Conservation (phyloP, 2,113 vertebrate genomes). For the Pangasianodon hypophthalmus region DNA sequence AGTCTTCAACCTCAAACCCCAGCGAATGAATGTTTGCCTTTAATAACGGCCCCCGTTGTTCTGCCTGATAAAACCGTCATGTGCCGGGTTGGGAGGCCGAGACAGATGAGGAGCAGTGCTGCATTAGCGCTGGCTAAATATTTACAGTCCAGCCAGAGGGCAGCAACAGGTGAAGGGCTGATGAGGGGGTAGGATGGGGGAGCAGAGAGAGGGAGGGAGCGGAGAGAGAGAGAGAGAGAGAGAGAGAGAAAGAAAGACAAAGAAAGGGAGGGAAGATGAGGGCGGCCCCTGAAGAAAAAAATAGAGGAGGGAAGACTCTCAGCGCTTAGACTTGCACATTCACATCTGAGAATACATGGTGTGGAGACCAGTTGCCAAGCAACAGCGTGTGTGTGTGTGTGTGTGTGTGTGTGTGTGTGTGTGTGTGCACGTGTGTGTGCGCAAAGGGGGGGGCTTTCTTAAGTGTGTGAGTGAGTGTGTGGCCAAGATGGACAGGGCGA, state of each 20-base stretch:
- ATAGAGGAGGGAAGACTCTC: slow-evolving; percentile 53
- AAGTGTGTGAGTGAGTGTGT: slow-evolving; percentile 10
- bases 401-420: slow-evolving; percentile 3
- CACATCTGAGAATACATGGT: slow-evolving; percentile 65
- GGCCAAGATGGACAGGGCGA: slow-evolving; percentile 20
- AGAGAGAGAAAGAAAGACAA: background rate
- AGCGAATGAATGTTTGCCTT: slow-evolving; percentile 59
- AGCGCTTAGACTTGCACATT: slow-evolving; percentile 26
- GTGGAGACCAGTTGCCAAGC: slow-evolving; percentile 74
- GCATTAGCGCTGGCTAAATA: slow-evolving; percentile 59
- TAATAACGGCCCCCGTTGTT: slow-evolving; percentile 55
- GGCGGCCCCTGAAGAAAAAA: slow-evolving; percentile 31
- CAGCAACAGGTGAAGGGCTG: slow-evolving; percentile 61
- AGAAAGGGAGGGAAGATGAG: slow-evolving; percentile 29
- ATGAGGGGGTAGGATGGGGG: slow-evolving; percentile 57
- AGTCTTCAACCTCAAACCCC: slow-evolving; percentile 15
- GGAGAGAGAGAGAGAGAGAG: background rate
- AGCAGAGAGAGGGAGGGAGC: background rate
- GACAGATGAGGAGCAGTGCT: slow-evolving; percentile 52
- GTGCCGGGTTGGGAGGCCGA: slow-evolving; percentile 36
- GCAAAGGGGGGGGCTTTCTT: slow-evolving; percentile 27
- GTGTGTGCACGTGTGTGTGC: slow-evolving; percentile 15
- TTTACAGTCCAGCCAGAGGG: slow-evolving; percentile 60
- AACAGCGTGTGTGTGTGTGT: slow-evolving; percentile 58
- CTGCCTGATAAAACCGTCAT: slow-evolving; percentile 56